Conservation (phyloP, 2,888 invertebrate genomes). For the Cylindroiulus punctatus region DNA sequence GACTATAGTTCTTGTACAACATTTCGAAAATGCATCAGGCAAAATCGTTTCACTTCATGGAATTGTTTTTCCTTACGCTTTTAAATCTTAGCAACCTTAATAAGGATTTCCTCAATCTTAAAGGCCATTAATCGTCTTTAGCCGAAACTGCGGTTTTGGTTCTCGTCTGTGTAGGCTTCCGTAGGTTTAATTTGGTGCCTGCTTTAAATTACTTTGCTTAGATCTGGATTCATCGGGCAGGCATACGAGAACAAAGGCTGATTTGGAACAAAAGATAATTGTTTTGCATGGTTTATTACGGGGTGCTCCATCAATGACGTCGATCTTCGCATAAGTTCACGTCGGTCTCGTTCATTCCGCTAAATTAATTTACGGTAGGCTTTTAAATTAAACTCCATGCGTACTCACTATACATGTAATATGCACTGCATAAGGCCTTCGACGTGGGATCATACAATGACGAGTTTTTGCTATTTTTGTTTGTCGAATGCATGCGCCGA, state of each 20-base stretch:
- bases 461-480: not conserved
- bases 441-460: not conserved
- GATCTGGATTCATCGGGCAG: not conserved
- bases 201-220: not conserved
- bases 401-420: not conserved
- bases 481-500: not conserved
- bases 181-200: not conserved
- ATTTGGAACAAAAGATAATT: conserved; percentile 16
- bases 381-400: not conserved
- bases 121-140: not conserved
- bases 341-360: not conserved
- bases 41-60: not conserved
- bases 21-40: not conserved
- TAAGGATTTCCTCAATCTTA: not conserved
- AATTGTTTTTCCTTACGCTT: not conserved
- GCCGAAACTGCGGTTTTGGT: not conserved
- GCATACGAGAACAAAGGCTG: not conserved
- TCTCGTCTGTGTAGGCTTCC: not conserved
- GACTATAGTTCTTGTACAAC: no score
- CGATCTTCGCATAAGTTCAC: not conserved
- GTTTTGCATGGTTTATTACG: conserved; percentile 20
- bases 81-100: not conserved
- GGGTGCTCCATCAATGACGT: not conserved
- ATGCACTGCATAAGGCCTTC: not conserved
- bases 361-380: not conserved